Evolutionary conservation across 2,888 invertebrate genomes (phyloP).

Genomic region (Acrobasis consociella): DNA sequence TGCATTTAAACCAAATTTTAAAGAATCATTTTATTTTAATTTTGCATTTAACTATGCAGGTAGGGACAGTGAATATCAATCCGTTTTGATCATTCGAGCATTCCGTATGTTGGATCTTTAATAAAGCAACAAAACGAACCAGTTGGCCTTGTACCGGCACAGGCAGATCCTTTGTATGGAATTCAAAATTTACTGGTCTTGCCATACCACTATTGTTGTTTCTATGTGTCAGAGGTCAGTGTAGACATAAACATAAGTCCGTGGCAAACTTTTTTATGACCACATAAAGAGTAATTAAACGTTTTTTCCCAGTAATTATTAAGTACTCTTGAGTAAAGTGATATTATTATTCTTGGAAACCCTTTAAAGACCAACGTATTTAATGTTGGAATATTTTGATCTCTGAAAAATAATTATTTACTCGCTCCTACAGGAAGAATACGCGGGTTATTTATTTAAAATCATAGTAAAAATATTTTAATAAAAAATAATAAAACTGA

Average conservation of each 20-base stretch:
- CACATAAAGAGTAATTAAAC: not conserved
- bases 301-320: not conserved
- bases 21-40: no score
- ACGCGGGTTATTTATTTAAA: no score
- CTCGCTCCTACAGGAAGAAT: no score
- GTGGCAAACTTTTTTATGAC: not conserved
- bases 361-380: not conserved
- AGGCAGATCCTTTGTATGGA: conserved; percentile 14
- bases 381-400: no score
- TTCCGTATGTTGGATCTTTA: not conserved
- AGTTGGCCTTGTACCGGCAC: conserved; percentile 52
- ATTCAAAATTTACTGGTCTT: conserved; percentile 15
- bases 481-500: no score
- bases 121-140: conserved; percentile 36
- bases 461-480: no score
- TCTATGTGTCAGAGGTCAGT: conserved; percentile 11
- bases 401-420: no score
- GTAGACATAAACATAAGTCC: not conserved
- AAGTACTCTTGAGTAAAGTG: no score
- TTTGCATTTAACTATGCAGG: not conserved
- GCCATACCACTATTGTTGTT: conserved; percentile 2
- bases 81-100: not conserved
- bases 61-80: not conserved
- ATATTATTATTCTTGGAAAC: no score
- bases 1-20: no score